A percentile compares a stretch with the other conserved stretches of the same genome.
Conservation (phyloP, 2,888 invertebrate species). For the Agonopterix subpropinquella region DNA sequence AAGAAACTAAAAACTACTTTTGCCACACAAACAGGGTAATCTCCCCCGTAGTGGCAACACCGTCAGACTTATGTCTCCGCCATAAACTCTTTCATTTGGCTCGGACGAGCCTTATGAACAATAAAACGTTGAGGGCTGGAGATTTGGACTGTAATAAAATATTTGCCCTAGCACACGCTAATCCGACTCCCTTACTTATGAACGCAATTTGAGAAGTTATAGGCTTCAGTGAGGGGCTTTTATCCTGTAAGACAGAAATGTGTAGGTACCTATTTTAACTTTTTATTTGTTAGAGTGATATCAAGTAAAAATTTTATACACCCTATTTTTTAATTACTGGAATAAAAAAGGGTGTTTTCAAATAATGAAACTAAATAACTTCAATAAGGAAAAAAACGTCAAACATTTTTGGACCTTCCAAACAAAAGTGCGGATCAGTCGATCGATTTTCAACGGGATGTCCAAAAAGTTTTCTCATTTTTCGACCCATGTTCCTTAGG, state of each 20-base stretch:
- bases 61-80: constrained; percentile 63
- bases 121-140: constrained; percentile 75
- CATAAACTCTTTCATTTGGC: constrained; percentile 76
- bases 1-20: constrained; percentile 11
- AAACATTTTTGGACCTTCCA: no score
- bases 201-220: constrained; percentile 73
- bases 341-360: no score
- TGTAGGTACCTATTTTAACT: constrained; percentile 9
- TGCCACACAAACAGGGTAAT: constrained; percentile 29
- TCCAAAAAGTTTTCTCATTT: no score
- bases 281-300: background rate
- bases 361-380: no score
- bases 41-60: constrained; percentile 54
- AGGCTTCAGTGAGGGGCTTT: constrained; percentile 32
- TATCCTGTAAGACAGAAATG: constrained; percentile 3
- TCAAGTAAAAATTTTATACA: no score
- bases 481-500: no score
- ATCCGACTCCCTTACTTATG: constrained; percentile 71
- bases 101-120: constrained; percentile 75
- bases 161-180: constrained; percentile 74
- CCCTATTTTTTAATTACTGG: no score
- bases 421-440: no score
- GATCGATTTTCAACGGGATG: no score
- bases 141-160: constrained; percentile 76
- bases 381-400: no score